Percentiles rank a stretch among this genome's conserved stretches.
phyloP scores from a whole-genome alignment of 2,113 vertebrate species.

The Eptesicus fuscus region DNA sequence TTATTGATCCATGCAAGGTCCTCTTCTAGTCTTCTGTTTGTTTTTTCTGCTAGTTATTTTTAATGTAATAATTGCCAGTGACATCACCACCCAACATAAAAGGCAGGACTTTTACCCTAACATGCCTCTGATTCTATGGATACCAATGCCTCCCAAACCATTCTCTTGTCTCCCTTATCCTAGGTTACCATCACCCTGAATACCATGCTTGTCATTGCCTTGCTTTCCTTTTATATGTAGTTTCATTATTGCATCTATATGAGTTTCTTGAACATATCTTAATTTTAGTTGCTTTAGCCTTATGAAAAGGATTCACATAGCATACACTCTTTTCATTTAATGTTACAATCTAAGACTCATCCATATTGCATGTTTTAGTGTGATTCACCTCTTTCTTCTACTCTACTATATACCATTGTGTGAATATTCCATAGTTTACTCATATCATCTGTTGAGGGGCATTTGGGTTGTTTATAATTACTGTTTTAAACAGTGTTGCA shows the following conservation, averaged over 20 bases:
- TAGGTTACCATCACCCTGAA: neutral
- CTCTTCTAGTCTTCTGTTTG: neutral
- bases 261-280: neutral
- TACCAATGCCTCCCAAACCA: neutral
- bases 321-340: neutral
- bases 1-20: neutral
- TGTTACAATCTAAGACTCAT: neutral
- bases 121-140: neutral
- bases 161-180: neutral
- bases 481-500: neutral
- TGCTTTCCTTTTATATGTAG: neutral
- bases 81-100: neutral
- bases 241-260: neutral
- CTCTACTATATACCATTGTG: neutral
- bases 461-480: constrained; percentile 2
- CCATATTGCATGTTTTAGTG: neutral
- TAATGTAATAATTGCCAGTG: neutral
- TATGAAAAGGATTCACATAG: neutral
- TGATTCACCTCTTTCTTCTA: neutral
- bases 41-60: neutral
- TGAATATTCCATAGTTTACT: neutral
- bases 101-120: neutral
- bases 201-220: neutral
- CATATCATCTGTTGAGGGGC: neutral
- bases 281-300: neutral